Evolutionary conservation across 35 echinoderm and acorn worm species (phyloP), one percentile per base, ranked within the genome.

Genomic region (Apostichopus californicus): DNA sequence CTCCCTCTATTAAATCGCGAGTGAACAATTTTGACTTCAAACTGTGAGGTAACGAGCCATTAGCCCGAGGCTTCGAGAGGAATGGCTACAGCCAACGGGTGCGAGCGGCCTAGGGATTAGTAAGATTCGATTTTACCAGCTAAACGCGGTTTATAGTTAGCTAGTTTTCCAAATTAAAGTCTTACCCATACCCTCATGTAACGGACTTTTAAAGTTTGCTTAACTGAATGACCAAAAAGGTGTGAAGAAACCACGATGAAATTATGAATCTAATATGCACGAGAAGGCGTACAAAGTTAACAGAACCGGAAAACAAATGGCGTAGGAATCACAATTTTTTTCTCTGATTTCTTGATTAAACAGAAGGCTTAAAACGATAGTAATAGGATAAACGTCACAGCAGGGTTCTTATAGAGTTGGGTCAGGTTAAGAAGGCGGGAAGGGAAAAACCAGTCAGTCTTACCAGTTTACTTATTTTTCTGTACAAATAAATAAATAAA

Each of bases 181-280:
- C 18, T 85, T 58, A 20, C 17, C 71, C 20, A 18, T 7, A 7
- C 12, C 17, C 13, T 18, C 15, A 75, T 85, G 81, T 85, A 59
- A 85, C 55, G 81, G 81, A 85, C 81, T 85, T 85, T 68, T 85
- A 60, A 85, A 85, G 81, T 58, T 85, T 85, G 81, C 81, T 85
- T 85, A 85, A 85, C 15, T 58, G 81, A 59, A 85, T 85, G 81
- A 9, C 54, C 56, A 58, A 22, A 85, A 85, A 85, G 56, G 56
- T 58, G 56, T 56, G 55, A 85, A 85, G 54, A 54, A 85, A 22
- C 15, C 15, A 28, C 21, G 81, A 85, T 85, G 81, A 85, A 58
- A 52, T 58, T 6, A 56, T 58, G 81, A 58, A 81, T 46, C 80
- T 83, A 83, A 83, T 83, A 46, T 83, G 34, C 55, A 56, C 80